Evolutionary conservation across 2,888 invertebrate genomes (phyloP).

Genomic region (Heliconius cydno): DNA sequence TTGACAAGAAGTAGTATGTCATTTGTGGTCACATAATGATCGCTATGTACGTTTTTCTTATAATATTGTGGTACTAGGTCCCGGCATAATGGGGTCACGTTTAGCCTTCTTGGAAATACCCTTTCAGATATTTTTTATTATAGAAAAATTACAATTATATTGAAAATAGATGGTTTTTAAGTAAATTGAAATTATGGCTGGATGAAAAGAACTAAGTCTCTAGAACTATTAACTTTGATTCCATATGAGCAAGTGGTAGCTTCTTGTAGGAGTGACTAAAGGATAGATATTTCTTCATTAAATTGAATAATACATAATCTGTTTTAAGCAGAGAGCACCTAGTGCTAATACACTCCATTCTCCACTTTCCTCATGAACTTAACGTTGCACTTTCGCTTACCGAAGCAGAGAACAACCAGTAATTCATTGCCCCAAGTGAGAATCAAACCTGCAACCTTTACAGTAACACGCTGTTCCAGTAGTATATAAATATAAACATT

Average conservation of each 20-base stretch:
- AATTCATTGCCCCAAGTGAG: background rate
- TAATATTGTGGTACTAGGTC: background rate
- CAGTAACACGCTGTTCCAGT: background rate
- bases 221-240: too few relatives aligned
- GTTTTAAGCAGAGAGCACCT: background rate
- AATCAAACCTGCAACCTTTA: background rate
- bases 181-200: too few relatives aligned
- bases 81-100: background rate
- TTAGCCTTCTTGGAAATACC: slow-evolving; percentile 8
- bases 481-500: background rate
- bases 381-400: too few relatives aligned
- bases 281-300: too few relatives aligned
- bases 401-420: background rate
- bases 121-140: background rate
- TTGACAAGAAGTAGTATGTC: slow-evolving; percentile 23
- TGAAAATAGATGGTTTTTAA: background rate
- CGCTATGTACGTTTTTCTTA: background rate
- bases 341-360: background rate
- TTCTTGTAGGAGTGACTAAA: too few relatives aligned
- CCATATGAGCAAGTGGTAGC: too few relatives aligned
- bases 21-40: slow-evolving; percentile 23
- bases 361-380: background rate
- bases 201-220: too few relatives aligned
- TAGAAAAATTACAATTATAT: background rate
- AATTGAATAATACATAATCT: too few relatives aligned